Conservation (phyloP, 2,888 invertebrate genomes). For the Euphydryas editha region DNA sequence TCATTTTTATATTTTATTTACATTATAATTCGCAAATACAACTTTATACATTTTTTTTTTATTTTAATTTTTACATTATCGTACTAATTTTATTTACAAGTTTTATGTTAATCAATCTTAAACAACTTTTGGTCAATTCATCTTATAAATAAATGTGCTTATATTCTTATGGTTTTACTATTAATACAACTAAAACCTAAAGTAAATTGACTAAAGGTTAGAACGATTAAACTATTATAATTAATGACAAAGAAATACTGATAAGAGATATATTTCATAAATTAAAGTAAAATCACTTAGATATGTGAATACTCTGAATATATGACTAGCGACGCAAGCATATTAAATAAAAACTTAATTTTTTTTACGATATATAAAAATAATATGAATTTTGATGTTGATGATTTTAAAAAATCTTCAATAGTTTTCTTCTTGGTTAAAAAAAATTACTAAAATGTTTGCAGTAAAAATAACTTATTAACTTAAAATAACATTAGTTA, state of each 20-base stretch:
- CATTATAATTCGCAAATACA: conserved; percentile 79
- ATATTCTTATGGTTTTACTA: conserved; percentile 19
- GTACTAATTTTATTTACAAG: conserved; percentile 66
- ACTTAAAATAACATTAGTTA: too few relatives aligned
- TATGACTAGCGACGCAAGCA: not conserved
- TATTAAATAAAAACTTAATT: not conserved
- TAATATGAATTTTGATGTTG: not conserved
- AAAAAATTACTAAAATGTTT: too few relatives aligned
- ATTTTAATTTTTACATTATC: conserved; percentile 63
- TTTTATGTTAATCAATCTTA: conserved; percentile 60
- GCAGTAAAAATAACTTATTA: too few relatives aligned
- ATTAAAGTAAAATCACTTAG: not conserved
- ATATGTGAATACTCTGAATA: not conserved
- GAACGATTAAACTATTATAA: not conserved
- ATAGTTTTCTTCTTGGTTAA: too few relatives aligned
- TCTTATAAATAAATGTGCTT: conserved; percentile 66
- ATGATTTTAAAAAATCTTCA: not conserved
- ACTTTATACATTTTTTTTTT: conserved; percentile 65
- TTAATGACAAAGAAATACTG: conserved; percentile 7
- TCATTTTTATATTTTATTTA: conserved; percentile 61
- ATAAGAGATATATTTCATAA: not conserved
- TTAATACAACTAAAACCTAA: conserved; percentile 19
- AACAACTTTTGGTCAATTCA: conserved; percentile 81
- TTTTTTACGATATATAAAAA: not conserved
- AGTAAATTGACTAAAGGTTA: conserved; percentile 10